Evolutionary conservation across 2,113 vertebrate species (phyloP).

Genomic region (Poeciliopsis retropinna): DNA sequence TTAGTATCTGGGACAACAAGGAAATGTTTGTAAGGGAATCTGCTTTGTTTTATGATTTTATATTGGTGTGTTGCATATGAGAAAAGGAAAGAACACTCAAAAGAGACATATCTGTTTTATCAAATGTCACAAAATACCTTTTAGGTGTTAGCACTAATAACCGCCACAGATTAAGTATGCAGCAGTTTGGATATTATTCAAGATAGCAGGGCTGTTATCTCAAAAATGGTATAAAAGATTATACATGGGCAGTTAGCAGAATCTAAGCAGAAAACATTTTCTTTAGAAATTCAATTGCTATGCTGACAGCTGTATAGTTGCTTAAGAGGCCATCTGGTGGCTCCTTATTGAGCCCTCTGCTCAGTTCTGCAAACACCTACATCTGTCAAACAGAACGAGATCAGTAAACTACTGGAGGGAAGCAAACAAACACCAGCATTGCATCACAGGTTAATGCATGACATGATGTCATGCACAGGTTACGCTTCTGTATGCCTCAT

Average conservation of each 20-base stretch:
- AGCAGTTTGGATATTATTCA: not conserved
- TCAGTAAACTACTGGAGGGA: constrained; percentile 1
- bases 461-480: constrained; percentile 3
- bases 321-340: not conserved
- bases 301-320: not conserved
- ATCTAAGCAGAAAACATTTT: not conserved
- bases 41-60: constrained; percentile 3
- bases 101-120: not conserved
- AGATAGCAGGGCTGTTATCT: not conserved
- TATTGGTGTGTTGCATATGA: not conserved
- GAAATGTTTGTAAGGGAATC: not conserved
- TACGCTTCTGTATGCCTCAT: not conserved
- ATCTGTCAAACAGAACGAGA: not conserved
- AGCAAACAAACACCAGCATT: constrained; percentile 14
- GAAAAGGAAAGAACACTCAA: too few species aligned
- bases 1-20: not conserved
- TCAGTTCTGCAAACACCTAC: not conserved
- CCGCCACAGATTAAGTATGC: too few species aligned
- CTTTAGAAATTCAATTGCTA: not conserved
- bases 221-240: not conserved
- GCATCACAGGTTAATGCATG: constrained; percentile 19
- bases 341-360: not conserved
- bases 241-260: not conserved
- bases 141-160: not conserved
- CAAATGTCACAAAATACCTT: not conserved